Evolutionary conservation across 1,140 invertebrate species (phyloP), one percentile per base, ranked within the genome.

Genomic region (Pogonognathellus flavescens): DNA sequence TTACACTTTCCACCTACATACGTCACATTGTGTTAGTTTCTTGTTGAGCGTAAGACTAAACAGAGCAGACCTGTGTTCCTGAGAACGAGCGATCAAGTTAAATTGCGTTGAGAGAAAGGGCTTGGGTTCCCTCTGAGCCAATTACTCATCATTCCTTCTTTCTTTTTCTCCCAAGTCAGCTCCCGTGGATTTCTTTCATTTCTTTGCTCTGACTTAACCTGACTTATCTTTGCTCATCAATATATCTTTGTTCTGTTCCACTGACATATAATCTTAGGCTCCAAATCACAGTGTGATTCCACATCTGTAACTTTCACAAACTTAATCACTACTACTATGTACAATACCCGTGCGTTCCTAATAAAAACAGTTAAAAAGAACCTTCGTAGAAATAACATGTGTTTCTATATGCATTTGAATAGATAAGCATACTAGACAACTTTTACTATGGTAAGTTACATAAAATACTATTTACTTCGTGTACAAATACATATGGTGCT

Each of bases 101-200:
- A 76, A 76, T 76, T 76, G 25, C 70, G 70, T 57, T 41, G 57
- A 60, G 49, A 82, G 80, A 55, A 55, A 60, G 53, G 50, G 53
- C 57, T 82, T 52, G 13, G 50, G 57, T 60, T 82, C 80, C 80
- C 80, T 82, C 80, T n/a, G 80, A 82, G 80, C 80, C 80, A 82
- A 82, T 82, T 82, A 82, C 80, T 82, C 80, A 82, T 82, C 80
- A 82, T 55, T 60, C 76, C 52, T 80, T 82, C 80, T 25, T 41
- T 57, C 52, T 82, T 82, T 82, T 8, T 20, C 18, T 20, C 80
- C 80, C 31, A 41, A n/a, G 50, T 81, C 57, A 52, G 14, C 52
- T 82, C 70, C 80, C 18, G 52, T 55, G 80, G 80, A 82, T 82
- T 82, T 82, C 52, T 82, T 82, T 60, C 57, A 60, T 82, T 60